These are phyloP conservation scores for Ferdinandea cuprea DNA, from an alignment of 2,888 invertebrate genomes.

Conservation along the genomic window DNA sequence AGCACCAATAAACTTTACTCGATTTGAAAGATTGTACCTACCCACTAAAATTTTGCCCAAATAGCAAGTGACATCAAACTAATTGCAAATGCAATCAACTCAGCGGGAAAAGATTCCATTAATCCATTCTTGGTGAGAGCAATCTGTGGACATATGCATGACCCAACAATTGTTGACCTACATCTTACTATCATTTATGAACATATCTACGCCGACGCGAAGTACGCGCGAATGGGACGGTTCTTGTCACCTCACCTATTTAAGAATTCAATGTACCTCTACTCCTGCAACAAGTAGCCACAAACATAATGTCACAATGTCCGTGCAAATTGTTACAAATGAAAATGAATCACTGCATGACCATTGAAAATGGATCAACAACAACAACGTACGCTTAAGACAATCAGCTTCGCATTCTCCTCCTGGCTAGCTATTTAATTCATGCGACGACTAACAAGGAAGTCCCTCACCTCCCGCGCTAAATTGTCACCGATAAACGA, in stretches of 20 bases:
- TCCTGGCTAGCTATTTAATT: conserved; percentile 29
- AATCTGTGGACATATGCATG: neutral
- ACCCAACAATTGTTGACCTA: neutral
- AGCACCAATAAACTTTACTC: no score
- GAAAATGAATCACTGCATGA: conserved; percentile 28
- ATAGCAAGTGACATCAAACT: no score
- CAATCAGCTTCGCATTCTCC: conserved; percentile 28
- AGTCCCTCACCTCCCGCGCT: conserved; percentile 9
- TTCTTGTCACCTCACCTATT: neutral
- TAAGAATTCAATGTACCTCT: conserved; percentile 8
- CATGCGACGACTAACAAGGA: conserved; percentile 47
- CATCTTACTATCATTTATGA: neutral
- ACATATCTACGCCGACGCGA: no score
- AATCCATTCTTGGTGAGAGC: neutral
- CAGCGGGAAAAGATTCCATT: neutral
- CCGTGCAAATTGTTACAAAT: conserved; percentile 39
- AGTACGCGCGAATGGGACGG: no score
- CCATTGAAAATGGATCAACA: conserved; percentile 6
- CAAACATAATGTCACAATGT: conserved; percentile 37
- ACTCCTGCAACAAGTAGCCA: conserved; percentile 19
- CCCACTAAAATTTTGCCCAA: no score
- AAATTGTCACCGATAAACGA: conserved; percentile 16
- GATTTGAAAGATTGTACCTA: no score
- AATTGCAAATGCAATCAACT: no score
- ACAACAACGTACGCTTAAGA: conserved; percentile 19